Evolutionary conservation across 1,140 invertebrate genomes (phyloP), one percentile per base, ranked within the genome.

Genomic region (Himalopsyche phryganea): DNA sequence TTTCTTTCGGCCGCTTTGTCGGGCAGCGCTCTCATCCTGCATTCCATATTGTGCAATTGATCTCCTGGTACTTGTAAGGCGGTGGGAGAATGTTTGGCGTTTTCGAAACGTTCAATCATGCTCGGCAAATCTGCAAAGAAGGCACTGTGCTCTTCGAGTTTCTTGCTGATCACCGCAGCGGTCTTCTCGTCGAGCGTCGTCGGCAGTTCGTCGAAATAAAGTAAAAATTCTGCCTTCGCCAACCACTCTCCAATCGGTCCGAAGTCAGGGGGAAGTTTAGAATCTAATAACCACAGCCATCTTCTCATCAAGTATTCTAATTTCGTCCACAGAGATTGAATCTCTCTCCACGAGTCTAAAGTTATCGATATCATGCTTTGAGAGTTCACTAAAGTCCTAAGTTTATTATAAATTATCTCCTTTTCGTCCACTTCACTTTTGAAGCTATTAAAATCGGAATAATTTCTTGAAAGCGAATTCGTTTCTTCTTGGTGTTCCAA

Each of bases 201-300:
- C 5, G 91, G 90, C 66, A 94, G 87, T 66, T 93, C 88, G 61
- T 90, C 85, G 63, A 91, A 88, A 64, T 84, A 82, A 15, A 96
- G 75, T 40, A 96, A 71, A 66, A 86, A 85, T 72, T 97, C 94
- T 5, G 92, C 94, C 63, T 84, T 83, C 44, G 88, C 87, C 9
- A 98, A 71, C 92, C 94, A 96, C 69, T 90, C 88, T n/a, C 91
- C 93, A 9, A 95, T 82, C 53, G 85, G 78, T 38, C 88, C 87
- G 44, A 97, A 86, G 66, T 89, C 87, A 28, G 90, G 90, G 6
- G 92, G 91, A 20, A 97, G 75, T 53, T 81, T 80, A 0, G 88
- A 84, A 71, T 98, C 94, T 58, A 96, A 74, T 11, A 87, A 71
- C 88, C 90, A 91, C 41, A 91, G 81, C 92, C 92, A 95, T 67